Base-by-base conservation (phyloP, 2,888 invertebrate genomes). In the Sabatieria punctata region DNA sequence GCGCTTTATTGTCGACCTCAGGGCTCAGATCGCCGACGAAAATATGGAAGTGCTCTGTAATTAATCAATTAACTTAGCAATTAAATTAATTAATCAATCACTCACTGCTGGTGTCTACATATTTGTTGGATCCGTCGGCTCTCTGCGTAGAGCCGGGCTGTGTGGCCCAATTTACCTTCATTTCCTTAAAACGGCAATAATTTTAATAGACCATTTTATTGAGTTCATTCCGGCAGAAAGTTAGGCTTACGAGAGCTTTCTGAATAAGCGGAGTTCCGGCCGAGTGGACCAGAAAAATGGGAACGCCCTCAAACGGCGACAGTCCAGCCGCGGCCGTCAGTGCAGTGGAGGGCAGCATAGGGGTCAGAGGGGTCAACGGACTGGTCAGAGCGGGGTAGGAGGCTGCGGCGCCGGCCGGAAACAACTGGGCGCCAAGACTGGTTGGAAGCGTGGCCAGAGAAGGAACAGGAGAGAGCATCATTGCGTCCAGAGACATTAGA, bases 101-200 rank as follows among this genome's bases (percentile, higher is more conserved):
- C n/a, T n/a, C n/a, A n/a, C n/a, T n/a, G n/a, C n/a, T n/a, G n/a
- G n/a, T n/a, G n/a, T n/a, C n/a, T n/a, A n/a, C n/a, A n/a, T n/a
- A n/a, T n/a, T n/a, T n/a, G n/a, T n/a, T n/a, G 72, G 89, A 91
- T 56, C 91, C 93, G 73, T 95, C 63, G 21, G 62, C 55, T 46
- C 70, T 63, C 57, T 63, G 62, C 63, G 60, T 85, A 74, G 86
- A 89, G 65, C 91, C 91, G 61, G 95, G 93, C 72, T 91, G 89
- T 58, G 93, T 91, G 62, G 95, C 95, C 95, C 95, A 97, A 76
- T 95, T 97, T 69, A 97, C 95, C 78, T 93, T 95, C 82, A 95
- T 91, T 77, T 93, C 93, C 74, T 74, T 65, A 24, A n/a, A n/a
- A n/a, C n/a, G n/a, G n/a, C n/a, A n/a, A n/a, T n/a, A n/a, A n/a